A percentile compares a stretch with the other conserved stretches of the same genome.
Conservation (phyloP, 2,113 vertebrate genomes). For the Siniperca chuatsi region DNA sequence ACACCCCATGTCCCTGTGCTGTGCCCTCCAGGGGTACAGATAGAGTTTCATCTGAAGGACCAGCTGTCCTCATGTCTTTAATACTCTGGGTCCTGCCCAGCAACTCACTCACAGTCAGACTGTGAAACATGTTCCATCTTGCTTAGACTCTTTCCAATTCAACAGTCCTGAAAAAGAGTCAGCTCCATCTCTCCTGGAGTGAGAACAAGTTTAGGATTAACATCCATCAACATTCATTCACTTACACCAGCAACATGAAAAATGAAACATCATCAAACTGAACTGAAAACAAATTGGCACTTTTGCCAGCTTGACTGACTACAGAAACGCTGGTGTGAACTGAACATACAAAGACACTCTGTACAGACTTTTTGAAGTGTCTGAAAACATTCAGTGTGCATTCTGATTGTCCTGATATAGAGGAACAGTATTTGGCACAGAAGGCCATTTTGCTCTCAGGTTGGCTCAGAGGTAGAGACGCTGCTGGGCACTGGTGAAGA, state of each 20-base stretch:
- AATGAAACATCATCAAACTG: not conserved
- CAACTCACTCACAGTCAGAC: not conserved
- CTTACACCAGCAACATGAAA: not conserved
- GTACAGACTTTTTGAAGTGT: not conserved
- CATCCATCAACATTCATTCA: not conserved
- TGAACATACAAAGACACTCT: not conserved
- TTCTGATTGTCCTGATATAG: not conserved
- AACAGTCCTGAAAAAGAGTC: slow-evolving; percentile 23
- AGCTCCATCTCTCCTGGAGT: not conserved
- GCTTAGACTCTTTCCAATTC: not conserved
- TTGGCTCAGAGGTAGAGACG: slow-evolving; percentile 42
- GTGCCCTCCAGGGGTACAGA: slow-evolving; percentile 70
- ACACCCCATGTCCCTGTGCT: slow-evolving; percentile 5
- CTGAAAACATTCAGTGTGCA: not conserved
- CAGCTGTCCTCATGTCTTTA: slow-evolving; percentile 58
- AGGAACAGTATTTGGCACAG: not conserved
- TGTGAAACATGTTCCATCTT: not conserved
- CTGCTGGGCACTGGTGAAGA: slow-evolving; percentile 2
- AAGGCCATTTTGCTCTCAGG: slow-evolving; percentile 9
- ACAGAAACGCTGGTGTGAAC: not conserved
- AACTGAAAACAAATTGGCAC: slow-evolving; percentile 12
- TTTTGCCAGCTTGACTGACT: not conserved
- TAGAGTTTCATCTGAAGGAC: slow-evolving; percentile 56
- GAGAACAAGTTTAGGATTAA: not conserved
- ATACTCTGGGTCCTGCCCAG: slow-evolving; percentile 72